Base-by-base conservation (phyloP, 2,888 invertebrate species). In the Trichacis sp. region DNA sequence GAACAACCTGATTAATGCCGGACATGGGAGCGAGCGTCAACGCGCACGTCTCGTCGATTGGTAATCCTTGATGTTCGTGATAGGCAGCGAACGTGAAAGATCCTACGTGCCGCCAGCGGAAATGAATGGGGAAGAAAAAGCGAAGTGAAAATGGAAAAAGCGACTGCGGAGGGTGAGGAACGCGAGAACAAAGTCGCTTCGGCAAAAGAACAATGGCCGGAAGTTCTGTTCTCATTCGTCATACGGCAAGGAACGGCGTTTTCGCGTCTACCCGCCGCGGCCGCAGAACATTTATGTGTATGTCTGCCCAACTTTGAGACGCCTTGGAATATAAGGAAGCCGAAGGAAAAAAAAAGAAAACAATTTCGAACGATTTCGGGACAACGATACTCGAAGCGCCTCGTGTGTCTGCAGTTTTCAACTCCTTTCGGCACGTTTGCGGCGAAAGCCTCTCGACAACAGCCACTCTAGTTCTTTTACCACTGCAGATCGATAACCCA, bases 161-260 rank as follows among this genome's bases (percentile, higher is more conserved):
- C 19, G 50, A 29, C n/a, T 33, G 19, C 2, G 14, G 6, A 30
- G 17, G 19, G 8, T 3, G 8, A 43, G 5, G 30, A 19, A 17
- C 52, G 14, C 45, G 48, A 45, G 59, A 60, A 52, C 50, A 60
- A 58, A 68, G 61, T 51, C 56, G 43, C 55, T 64, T 56, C 53
- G 60, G 55, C 57, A 54, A 60, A 63, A 56, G 68, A 68, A 68
- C 63, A 68, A 68, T 63, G 52, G 51, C 42, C 53, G 50, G 49
- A 63, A 62, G 62, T 53, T 59, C 42, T 60, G 49, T 51, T 60
- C 56, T 60, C 54, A 54, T 59, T 63, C 56, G 47, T 57, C 56
- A 47, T 42, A 46, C 24, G 29, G 24, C 2, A 30, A 50, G 43
- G 43, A 36, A 48, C 8, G 20, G 29, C 53, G 9, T 33, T 19